phyloP scores from a whole-genome alignment of 2,113 vertebrate species.

The Oryctolagus cuniculus region mOryCun1.1 NC_091440.1:20686001-20686500 shows the following conservation, averaged over 20 bases:
- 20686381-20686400: constrained; percentile 52
- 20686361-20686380: constrained; percentile 68
- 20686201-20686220: neutral
- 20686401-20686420: neutral
- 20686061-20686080: no score
- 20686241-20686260: no score
- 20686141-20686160: neutral
- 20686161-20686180: constrained; percentile 27
- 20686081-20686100: neutral
- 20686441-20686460: constrained; percentile 13
- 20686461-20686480: constrained; percentile 20
- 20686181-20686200: neutral
- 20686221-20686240: no score
- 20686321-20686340: no score
- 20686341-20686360: neutral
- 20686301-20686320: no score
- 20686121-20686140: neutral
- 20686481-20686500: constrained; percentile 27
- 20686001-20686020: no score
- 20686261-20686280: no score
- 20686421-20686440: neutral
- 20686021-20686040: no score
- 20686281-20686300: no score
- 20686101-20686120: neutral
- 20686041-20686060: no score